Base-by-base conservation (phyloP, 2,113 vertebrate genomes). In the Elgaria multicarinata region DNA sequence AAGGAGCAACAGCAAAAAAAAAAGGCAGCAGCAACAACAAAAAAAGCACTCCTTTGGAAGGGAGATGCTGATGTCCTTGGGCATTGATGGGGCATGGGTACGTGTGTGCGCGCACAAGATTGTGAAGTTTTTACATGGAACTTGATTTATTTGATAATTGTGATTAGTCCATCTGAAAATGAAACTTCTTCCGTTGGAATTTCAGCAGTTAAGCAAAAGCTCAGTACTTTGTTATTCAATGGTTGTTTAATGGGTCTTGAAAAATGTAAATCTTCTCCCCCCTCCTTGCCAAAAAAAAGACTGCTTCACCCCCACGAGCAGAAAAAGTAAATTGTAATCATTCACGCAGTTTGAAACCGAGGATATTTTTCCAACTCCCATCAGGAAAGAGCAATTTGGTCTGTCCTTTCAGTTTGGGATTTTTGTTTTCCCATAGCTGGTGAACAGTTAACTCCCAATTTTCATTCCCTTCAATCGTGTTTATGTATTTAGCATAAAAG, bases 401-500 rank as follows among this genome's bases (percentile, higher is more conserved):
- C 85, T 72, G 12, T n/a, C 74, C 77, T 75, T 94, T 89, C 13
- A 1, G 31, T 93, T 90, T 44, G 6, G 74, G 74, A 31, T 88
- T 71, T 0, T 2, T 33, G 39, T 85, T 74, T 78, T 69, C 86
- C 91, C 87, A 85, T 92, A 91, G 67, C 42, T 87, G 26, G 74
- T 87, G 42, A 95, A 91, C 26, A 93, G 86, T 94, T 94, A 92
- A 95, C 75, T 87, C 87, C 53, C 91, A 50, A 1, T 53, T 91
- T 92, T 93, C 76, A 90, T 89, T 95, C 90, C 46, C 83, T 71
- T 42, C 89, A 90, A 92, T 85, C 71, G 75, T 87, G 87, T 93
- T 93, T 96, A 94, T 96, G 89, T 76, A 93, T 95, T 94, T 77
- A 92, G 90, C 78, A 84, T 93, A 96, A 93, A 90, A 97, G 90